Evolutionary conservation across 2,797 vertebrate genomes (phyloP), one percentile per base, ranked within the genome.

Genomic region (Acanthiza pusilla): DNA sequence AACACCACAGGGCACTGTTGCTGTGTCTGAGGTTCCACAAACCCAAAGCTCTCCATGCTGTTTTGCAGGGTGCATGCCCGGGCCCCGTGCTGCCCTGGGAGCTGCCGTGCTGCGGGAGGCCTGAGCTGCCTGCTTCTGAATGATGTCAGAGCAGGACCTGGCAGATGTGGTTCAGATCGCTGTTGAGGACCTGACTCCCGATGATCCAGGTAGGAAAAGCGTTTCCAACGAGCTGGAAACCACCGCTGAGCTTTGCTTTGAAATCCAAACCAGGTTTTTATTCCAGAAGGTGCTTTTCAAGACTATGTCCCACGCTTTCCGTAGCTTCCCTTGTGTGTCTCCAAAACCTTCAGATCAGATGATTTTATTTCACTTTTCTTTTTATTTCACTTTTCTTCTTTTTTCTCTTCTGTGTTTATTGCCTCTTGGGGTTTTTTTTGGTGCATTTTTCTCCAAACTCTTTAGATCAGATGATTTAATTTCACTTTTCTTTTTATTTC

Each of bases 131-230:
- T 65, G 29, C 36, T 95, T 93, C 97, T 98, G 98, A 98, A 99
- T 98, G 98, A 99, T 99, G 99, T 99, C 99, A 68, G 99, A 99
- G 94, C 98, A 99, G 95, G 99, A 99, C 63, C 95, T 99, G 98
- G 98, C 99, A 82, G 99, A 99, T 73, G 99, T 99, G 92, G 99
- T 99, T 72, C 99, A 99, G 97, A 99, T 99, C 63, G 98, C 99
- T 25, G 99, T 99, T 61, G 99, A 99, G 84, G 99, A 99, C 93
- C 97, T 99, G 96, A 98, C 98, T 88, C 98, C 98, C 11, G 98
- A 98, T 53, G 98, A 98, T 65, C 96, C 99, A 97, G 99, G 99
- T 99, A 19, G 65, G 84, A 26, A 1, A 42, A 34, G 72, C 34
- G 10, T 45, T 57, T 1, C 2, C 36, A 76, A 55, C 71, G 17